A percentile compares a stretch with the other conserved stretches of the same genome.
Conservation (phyloP, 2,113 vertebrate genomes). For the Antechinus flavipes region DNA sequence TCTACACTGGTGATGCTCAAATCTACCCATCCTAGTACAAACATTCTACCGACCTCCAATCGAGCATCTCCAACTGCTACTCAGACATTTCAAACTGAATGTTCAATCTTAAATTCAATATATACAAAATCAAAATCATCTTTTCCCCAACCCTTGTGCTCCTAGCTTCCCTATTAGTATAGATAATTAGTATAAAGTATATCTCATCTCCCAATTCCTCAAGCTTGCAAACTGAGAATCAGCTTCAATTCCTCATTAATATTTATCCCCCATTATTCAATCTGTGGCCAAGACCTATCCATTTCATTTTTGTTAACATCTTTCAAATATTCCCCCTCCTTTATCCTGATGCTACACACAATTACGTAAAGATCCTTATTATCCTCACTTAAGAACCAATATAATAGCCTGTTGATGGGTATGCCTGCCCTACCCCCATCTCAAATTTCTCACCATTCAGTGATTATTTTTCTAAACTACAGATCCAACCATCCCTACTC, state of each 20-base stretch:
- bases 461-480: background rate
- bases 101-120: background rate
- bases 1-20: background rate
- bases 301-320: background rate
- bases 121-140: background rate
- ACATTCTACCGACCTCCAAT: background rate
- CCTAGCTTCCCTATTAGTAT: background rate
- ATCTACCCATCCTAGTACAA: background rate
- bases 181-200: background rate
- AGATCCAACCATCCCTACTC: background rate
- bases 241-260: background rate
- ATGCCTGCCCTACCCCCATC: background rate
- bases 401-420: background rate
- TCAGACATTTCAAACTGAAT: background rate
- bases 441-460: background rate
- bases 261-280: background rate
- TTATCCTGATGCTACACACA: background rate
- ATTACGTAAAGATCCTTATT: background rate
- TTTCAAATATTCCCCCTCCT: background rate
- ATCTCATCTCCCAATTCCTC: background rate
- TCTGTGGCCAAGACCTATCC: background rate
- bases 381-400: background rate
- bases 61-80: background rate
- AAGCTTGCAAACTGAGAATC: background rate
- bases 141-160: background rate